phyloP scores from a whole-genome alignment of 2,113 vertebrate genomes.

The Picathartes gymnocephalus region DNA sequence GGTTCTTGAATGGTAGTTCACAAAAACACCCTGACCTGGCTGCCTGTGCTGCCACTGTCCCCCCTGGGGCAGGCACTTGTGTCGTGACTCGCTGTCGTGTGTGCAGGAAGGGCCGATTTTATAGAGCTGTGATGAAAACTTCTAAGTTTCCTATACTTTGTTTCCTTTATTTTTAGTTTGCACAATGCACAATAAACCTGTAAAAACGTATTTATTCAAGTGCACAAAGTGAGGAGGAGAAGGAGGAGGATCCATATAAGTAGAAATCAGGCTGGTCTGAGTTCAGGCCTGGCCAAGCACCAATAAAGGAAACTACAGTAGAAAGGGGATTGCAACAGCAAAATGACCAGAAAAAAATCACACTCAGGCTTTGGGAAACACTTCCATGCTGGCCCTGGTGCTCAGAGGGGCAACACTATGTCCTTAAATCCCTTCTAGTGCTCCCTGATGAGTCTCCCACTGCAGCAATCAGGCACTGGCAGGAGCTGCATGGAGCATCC shows the following conservation, averaged over 20 bases:
- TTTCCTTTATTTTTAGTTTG: slow-evolving; percentile 65
- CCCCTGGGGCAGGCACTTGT: background rate
- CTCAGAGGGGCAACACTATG: background rate
- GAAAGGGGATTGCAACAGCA: background rate
- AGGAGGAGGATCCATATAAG: background rate
- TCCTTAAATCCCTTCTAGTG: background rate
- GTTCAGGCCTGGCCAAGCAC: background rate
- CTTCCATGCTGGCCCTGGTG: background rate
- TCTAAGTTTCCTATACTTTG: slow-evolving; percentile 46
- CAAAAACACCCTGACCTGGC: background rate
- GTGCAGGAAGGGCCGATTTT: slow-evolving; percentile 63
- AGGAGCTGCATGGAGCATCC: background rate
- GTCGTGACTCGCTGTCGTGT: slow-evolving; percentile 29
- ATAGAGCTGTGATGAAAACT: slow-evolving; percentile 48
- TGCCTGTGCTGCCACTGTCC: background rate
- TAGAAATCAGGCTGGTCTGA: background rate
- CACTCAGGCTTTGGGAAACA: background rate
- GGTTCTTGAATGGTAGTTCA: background rate
- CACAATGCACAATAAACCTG: slow-evolving; percentile 62
- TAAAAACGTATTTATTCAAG: slow-evolving; percentile 65
- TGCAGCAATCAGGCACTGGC: background rate
- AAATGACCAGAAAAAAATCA: background rate
- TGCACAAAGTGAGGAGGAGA: slow-evolving; percentile 11
- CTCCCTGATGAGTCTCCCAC: background rate
- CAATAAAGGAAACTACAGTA: background rate